Percentiles rank a stretch among this genome's conserved stretches.
These are phyloP conservation scores for Cryptosula pallasiana DNA, from an alignment of 2,888 invertebrate genomes.

Conservation along the genomic window DNA sequence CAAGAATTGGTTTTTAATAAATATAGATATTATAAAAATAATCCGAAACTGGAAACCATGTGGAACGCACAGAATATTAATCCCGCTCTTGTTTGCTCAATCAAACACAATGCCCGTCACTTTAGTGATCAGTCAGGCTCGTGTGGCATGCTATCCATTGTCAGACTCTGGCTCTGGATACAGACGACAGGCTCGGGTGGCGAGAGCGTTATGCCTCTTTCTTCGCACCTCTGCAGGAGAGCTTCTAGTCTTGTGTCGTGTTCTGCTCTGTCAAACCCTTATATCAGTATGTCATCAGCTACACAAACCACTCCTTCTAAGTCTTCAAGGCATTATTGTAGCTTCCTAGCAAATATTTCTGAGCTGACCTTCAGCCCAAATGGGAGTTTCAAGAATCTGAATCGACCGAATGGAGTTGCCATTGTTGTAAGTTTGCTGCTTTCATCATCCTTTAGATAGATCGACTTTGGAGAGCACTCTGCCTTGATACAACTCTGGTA, in stretches of 20 bases:
- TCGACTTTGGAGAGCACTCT: constrained; percentile 26
- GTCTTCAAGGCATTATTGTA: constrained; percentile 31
- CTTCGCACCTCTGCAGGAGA: constrained; percentile 24
- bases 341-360: constrained; percentile 31
- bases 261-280: constrained; percentile 10
- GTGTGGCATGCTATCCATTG: too few species aligned
- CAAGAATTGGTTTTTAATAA: too few species aligned
- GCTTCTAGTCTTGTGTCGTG: constrained; percentile 15
- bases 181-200: too few species aligned
- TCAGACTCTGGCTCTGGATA: too few species aligned
- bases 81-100: too few species aligned
- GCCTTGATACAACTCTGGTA: constrained; percentile 29
- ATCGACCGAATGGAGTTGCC: constrained; percentile 26
- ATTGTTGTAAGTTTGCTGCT: constrained; percentile 27
- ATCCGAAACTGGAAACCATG: too few species aligned
- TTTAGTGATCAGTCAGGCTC: too few species aligned
- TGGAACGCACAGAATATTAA: too few species aligned
- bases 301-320: constrained; percentile 26
- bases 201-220: constrained; percentile 26
- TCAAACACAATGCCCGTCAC: too few species aligned
- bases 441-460: constrained; percentile 23
- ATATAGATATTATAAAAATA: too few species aligned
- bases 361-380: constrained; percentile 31
- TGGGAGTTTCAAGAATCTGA: constrained; percentile 26
- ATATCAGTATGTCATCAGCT: constrained; percentile 27